Evolutionary conservation across 2,113 vertebrate genomes (phyloP), one percentile per base, ranked within the genome.

Genomic region (Donacobius atricapilla): DNA sequence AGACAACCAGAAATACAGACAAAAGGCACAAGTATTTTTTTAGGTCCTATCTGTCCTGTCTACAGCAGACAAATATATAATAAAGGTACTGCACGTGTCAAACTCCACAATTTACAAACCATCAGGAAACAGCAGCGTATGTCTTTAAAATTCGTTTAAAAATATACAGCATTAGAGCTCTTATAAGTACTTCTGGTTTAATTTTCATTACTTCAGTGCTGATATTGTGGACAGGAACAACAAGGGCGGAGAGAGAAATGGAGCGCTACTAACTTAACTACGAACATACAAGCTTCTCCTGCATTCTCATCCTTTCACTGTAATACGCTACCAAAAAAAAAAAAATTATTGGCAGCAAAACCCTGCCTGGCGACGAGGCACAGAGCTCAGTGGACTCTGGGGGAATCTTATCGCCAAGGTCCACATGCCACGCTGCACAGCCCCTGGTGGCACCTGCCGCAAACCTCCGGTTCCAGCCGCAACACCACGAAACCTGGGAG

Each of bases 401-500:
- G 13, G 25, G 9, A 24, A 65, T n/a, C 87, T 77, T 57, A 86
- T n/a, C 85, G 44, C 75, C 80, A 28, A 75, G 44, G 81, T 33
- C 76, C 86, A 28, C 57, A 47, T 14, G 71, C 90, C 77, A 64
- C 83, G 53, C 44, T 5, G 72, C 56, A 27, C 79, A 21, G 15
- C 15, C 24, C 35, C 76, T 17, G 71, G 71, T 6, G 90, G 25
- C 82, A 84, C 45, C 51, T 5, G 58, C 45, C 11, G 37, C 72
- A 13, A n/a, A 25, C 7, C 63, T 23, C 85, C 53, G 14, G 33
- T 8, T 40, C 76, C 53, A 40, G 63, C 42, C 63, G 6, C 56
- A 7, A 6, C 39, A 11, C 35, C 17, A 54, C 37, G 35, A 13
- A 10, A 53, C 3, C 11, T 0, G 25, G 20, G 8, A 15, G 22